A percentile compares a stretch with the other conserved stretches of the same genome.
These are phyloP conservation scores for Alca torda DNA, from an alignment of 2,797 vertebrate genomes.

Conservation along the genomic window DNA sequence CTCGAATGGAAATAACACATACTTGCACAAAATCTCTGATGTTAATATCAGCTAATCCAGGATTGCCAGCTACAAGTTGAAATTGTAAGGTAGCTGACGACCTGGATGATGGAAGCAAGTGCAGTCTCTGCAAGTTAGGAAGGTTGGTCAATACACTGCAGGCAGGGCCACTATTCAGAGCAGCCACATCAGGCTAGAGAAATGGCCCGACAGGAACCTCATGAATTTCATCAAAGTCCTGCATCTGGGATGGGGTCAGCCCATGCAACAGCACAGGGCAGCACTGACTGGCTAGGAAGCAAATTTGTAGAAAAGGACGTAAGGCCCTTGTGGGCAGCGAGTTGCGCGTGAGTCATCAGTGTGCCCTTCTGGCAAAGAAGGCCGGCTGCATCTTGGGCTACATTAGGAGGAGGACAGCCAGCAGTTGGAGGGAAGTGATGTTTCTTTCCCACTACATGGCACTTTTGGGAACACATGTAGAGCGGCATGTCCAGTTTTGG, in stretches of 20 bases:
- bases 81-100: background rate
- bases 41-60: background rate
- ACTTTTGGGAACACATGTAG: background rate
- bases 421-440: background rate
- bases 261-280: background rate
- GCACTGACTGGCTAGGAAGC: background rate
- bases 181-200: background rate
- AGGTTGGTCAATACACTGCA: background rate
- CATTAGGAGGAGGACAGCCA: background rate
- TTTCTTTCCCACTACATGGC: background rate
- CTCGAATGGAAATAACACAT: background rate
- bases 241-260: background rate
- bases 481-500: background rate
- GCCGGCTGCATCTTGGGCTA: background rate
- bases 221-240: background rate
- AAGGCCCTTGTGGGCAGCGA: accelerated
- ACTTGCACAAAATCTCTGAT: background rate
- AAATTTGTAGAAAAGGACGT: background rate
- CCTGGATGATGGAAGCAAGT: background rate
- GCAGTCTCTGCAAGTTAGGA: background rate
- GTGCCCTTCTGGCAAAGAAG: background rate
- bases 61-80: background rate
- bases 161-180: background rate
- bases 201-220: background rate
- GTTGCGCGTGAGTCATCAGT: background rate